A percentile compares a stretch with the other conserved stretches of the same genome.
These are phyloP conservation scores for Baryphthengus martii DNA, from an alignment of 2,113 vertebrate species.

Conservation along the genomic window DNA sequence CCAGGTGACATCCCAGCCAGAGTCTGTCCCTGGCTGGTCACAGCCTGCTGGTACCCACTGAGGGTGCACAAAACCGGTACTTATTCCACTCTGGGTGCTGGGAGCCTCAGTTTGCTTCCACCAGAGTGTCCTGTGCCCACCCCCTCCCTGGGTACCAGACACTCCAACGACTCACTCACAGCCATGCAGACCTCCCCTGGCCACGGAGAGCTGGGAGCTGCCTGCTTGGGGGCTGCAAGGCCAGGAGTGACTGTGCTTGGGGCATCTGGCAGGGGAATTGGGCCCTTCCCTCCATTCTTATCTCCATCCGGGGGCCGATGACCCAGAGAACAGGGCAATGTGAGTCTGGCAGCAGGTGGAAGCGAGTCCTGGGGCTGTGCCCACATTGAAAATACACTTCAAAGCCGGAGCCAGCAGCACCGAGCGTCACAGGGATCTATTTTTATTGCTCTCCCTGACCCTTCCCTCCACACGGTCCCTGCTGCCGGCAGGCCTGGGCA, in stretches of 20 bases:
- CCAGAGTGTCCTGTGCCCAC: background rate
- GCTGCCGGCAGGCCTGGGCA: background rate
- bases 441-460: background rate
- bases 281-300: background rate
- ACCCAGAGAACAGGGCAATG: background rate
- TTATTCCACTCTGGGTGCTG: background rate
- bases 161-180: accelerated
- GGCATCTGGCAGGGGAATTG: accelerated
- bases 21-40: background rate
- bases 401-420: background rate
- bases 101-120: background rate
- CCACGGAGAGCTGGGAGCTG: accelerated
- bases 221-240: background rate
- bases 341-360: background rate
- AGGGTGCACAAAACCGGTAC: background rate
- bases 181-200: background rate
- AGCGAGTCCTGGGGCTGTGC: background rate
- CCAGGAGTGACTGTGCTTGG: accelerated
- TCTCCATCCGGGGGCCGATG: background rate
- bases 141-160: accelerated
- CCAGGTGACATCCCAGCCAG: background rate
- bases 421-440: background rate
- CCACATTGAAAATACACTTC: background rate
- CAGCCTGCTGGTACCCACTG: background rate
- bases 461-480: accelerated